Percentiles rank a stretch among this genome's conserved stretches.
phyloP scores from a whole-genome alignment of 2,888 invertebrate species.

The Norana najaformis region DNA sequence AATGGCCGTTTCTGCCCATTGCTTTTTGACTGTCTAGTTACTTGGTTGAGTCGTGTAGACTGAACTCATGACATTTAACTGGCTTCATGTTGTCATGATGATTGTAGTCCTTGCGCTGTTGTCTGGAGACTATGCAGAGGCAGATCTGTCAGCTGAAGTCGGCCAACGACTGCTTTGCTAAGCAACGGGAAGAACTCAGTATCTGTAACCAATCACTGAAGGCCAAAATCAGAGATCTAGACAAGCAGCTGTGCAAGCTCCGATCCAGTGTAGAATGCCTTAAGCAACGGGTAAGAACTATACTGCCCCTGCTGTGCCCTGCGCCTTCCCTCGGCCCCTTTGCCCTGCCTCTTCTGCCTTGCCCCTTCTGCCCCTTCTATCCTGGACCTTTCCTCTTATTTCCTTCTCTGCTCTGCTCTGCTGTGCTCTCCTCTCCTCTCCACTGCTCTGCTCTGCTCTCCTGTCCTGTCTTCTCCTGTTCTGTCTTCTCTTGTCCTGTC shows the following conservation, averaged over 20 bases:
- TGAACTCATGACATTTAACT: not conserved
- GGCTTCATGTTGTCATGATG: not conserved
- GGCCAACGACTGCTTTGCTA: constrained; percentile 21
- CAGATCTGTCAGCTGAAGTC: constrained; percentile 27
- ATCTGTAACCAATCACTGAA: constrained; percentile 26
- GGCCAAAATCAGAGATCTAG: constrained; percentile 24
- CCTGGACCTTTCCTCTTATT: not conserved
- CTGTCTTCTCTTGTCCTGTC: constrained; percentile 61
- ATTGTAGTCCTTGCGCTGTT: not conserved
- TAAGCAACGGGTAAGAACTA: not conserved
- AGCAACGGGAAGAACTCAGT: constrained; percentile 24
- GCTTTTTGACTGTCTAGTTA: not conserved
- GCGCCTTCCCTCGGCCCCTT: too few relatives aligned
- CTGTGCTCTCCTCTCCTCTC: not conserved
- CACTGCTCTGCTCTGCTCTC: not conserved
- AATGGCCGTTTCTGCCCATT: not conserved
- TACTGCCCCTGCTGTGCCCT: too few relatives aligned
- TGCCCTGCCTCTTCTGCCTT: too few relatives aligned
- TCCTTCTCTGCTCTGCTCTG: not conserved
- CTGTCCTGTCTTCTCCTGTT: constrained; percentile 64
- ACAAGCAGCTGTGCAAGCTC: constrained; percentile 4
- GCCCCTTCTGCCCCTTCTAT: too few relatives aligned
- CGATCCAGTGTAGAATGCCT: constrained; percentile 23
- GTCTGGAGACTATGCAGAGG: constrained; percentile 22
- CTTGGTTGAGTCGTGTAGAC: not conserved